Conservation (phyloP, 2,797 vertebrate species). For the Chaetophractus vellerosus region DNA sequence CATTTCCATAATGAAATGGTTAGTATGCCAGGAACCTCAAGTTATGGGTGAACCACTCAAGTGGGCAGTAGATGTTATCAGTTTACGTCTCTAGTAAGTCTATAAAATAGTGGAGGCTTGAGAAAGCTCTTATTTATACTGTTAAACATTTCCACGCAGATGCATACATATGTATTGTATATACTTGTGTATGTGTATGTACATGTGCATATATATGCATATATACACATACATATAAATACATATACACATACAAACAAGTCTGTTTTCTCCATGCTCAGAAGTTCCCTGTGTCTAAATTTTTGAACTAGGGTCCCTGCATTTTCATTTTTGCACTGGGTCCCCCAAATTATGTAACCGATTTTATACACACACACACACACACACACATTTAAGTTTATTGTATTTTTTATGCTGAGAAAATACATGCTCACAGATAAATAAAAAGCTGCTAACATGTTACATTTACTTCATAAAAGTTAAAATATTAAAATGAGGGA, state of each 20-base stretch:
- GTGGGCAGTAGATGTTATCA: background rate
- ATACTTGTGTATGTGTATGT: background rate
- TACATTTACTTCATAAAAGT: background rate
- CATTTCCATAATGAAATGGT: conserved; percentile 17
- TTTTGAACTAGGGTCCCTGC: background rate
- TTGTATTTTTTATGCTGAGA: conserved; percentile 30
- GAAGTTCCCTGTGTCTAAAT: background rate
- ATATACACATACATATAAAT: background rate
- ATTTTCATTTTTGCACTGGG: conserved; percentile 2
- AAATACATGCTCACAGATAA: conserved; percentile 43
- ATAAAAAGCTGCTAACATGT: conserved; percentile 2
- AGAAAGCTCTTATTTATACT: background rate
- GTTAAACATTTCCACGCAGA: background rate
- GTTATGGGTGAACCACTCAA: background rate
- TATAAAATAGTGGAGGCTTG: background rate
- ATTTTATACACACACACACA: background rate
- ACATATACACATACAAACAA: background rate
- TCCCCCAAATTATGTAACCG: background rate
- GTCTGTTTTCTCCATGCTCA: background rate
- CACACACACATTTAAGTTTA: background rate
- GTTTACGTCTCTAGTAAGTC: background rate
- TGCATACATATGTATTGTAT: no score
- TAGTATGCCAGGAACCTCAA: background rate
- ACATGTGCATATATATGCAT: background rate
- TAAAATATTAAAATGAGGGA: conserved; percentile 37